phyloP scores from a whole-genome alignment of 2,888 invertebrate genomes.

The Panopea generosa region DNA sequence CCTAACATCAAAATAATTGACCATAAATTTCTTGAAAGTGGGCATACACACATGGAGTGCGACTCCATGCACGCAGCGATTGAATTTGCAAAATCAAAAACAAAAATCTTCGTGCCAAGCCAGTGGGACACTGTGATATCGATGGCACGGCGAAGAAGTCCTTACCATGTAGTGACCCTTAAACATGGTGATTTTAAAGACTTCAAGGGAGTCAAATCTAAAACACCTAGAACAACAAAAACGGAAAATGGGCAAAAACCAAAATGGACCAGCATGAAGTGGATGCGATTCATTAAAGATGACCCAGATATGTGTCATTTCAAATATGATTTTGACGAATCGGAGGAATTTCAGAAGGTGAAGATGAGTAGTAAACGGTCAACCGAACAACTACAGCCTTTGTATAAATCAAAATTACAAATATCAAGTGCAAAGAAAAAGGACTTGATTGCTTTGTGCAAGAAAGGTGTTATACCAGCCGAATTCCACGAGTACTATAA shows the following conservation, averaged over 20 bases:
- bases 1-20: constrained; percentile 27
- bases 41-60: constrained; percentile 56
- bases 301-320: too few relatives aligned
- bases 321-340: too few relatives aligned
- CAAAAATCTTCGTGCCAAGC: constrained; percentile 35
- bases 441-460: constrained; percentile 25
- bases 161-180: not conserved
- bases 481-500: not conserved
- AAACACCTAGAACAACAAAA: not conserved
- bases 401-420: constrained; percentile 12
- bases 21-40: constrained; percentile 49
- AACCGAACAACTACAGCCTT: not conserved
- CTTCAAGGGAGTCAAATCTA: not conserved
- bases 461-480: constrained; percentile 15
- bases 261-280: constrained; percentile 1
- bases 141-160: constrained; percentile 26
- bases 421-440: constrained; percentile 39
- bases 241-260: not conserved
- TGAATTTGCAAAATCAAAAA: constrained; percentile 42
- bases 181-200: not conserved
- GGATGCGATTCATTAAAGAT: too few relatives aligned
- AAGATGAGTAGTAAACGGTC: constrained; percentile 2
- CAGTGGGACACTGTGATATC: too few relatives aligned
- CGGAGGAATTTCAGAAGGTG: constrained; percentile 18
- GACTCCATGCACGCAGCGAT: constrained; percentile 46